phyloP scores from a whole-genome alignment of 2,888 invertebrate species.

The Trichogramma dendrolimi region DNA sequence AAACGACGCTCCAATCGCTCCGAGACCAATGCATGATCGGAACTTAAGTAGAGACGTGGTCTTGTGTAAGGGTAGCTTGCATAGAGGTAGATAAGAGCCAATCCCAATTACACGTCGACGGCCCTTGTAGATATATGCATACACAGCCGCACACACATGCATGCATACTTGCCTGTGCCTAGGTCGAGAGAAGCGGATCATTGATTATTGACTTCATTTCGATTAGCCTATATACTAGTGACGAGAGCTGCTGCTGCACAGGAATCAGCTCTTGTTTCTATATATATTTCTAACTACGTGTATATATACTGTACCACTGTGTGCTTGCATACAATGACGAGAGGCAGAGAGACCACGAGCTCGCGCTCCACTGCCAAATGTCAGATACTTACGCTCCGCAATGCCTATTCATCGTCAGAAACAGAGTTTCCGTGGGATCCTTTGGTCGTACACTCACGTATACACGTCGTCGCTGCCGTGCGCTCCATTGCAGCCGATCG shows the following conservation, averaged over 20 bases:
- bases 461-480: no score
- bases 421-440: no score
- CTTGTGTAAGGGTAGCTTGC: slow-evolving; percentile 26
- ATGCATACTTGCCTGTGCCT: no score
- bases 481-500: no score
- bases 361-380: slow-evolving; percentile 13
- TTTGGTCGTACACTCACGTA: no score
- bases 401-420: slow-evolving; percentile 4
- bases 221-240: slow-evolving; percentile 27
- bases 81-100: slow-evolving; percentile 47
- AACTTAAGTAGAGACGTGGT: no score
- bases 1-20: no score
- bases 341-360: slow-evolving; percentile 28
- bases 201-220: slow-evolving; percentile 48
- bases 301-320: no score
- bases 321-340: slow-evolving; percentile 21
- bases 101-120: slow-evolving; percentile 49
- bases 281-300: no score
- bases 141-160: not conserved
- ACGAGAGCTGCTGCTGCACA: no score
- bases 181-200: slow-evolving; percentile 42
- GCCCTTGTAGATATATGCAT: not conserved
- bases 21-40: no score
- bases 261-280: no score
- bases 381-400: slow-evolving; percentile 15